Evolutionary conservation across 2,113 vertebrate species (phyloP).

Genomic region (Ranitomeya variabilis): DNA sequence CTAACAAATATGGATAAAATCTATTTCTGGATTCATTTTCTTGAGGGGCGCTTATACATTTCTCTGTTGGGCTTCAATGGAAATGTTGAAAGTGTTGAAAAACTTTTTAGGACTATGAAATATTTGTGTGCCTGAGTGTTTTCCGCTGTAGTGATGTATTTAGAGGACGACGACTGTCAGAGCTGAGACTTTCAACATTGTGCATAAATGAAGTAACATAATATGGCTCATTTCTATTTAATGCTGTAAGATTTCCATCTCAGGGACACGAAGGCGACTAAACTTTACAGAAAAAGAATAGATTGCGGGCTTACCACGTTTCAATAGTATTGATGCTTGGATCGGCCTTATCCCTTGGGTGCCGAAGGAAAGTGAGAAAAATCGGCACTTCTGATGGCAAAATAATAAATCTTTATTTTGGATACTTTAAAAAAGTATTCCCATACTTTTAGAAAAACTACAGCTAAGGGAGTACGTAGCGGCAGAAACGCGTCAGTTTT

Average conservation of each 20-base stretch:
- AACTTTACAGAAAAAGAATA: background rate
- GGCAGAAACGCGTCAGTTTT: too few relatives aligned
- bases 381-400: too few relatives aligned
- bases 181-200: background rate
- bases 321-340: too few relatives aligned
- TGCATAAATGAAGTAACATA: background rate
- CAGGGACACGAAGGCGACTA: background rate
- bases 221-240: background rate
- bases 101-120: background rate
- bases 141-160: background rate
- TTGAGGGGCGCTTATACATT: background rate
- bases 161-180: background rate
- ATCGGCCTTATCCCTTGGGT: too few relatives aligned
- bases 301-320: too few relatives aligned
- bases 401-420: too few relatives aligned
- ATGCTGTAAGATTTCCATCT: background rate
- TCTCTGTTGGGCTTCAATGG: background rate
- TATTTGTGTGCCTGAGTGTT: background rate
- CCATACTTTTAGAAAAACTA: too few relatives aligned
- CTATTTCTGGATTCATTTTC: background rate
- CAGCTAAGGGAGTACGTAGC: too few relatives aligned
- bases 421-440: too few relatives aligned
- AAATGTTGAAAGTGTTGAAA: background rate
- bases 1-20: background rate
- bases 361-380: too few relatives aligned